Conservation (phyloP, 2,888 invertebrate species). For the Sinhomidia bicolor region DNA sequence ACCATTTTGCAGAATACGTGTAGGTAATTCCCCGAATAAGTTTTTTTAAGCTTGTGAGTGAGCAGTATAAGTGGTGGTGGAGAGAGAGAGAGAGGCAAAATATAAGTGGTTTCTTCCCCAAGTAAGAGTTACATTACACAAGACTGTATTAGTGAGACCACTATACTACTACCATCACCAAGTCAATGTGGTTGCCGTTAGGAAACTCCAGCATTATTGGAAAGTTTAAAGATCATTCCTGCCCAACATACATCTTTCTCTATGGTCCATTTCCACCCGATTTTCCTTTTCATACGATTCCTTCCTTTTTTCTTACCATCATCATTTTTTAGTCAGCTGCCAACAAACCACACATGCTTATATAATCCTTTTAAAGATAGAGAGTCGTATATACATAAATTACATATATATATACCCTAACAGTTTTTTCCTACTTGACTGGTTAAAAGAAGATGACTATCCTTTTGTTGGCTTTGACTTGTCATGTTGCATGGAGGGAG, state of each 20-base stretch:
- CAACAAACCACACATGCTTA: background rate
- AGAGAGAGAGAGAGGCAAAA: background rate
- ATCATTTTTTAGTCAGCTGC: background rate
- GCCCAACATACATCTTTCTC: constrained; percentile 55
- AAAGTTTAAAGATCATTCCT: constrained; percentile 66
- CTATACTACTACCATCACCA: background rate
- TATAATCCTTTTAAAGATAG: background rate
- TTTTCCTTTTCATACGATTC: constrained; percentile 46
- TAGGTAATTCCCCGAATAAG: background rate
- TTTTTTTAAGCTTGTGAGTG: background rate
- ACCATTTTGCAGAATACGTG: background rate
- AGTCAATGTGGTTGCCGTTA: constrained; percentile 37
- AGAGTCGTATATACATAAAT: background rate
- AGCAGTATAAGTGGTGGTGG: background rate
- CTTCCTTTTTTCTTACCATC: constrained; percentile 18
- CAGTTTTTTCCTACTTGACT: constrained; percentile 40
- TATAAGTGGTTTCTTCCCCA: constrained; percentile 29
- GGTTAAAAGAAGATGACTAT: background rate
- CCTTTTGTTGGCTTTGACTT: constrained; percentile 47
- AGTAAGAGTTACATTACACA: background rate
- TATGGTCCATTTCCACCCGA: constrained; percentile 62
- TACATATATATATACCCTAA: background rate
- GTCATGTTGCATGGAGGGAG: constrained; percentile 44
- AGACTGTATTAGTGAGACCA: background rate
- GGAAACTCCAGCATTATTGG: constrained; percentile 40